Conservation (phyloP, 1,140 invertebrate species). For the Bombus turneri region DNA sequence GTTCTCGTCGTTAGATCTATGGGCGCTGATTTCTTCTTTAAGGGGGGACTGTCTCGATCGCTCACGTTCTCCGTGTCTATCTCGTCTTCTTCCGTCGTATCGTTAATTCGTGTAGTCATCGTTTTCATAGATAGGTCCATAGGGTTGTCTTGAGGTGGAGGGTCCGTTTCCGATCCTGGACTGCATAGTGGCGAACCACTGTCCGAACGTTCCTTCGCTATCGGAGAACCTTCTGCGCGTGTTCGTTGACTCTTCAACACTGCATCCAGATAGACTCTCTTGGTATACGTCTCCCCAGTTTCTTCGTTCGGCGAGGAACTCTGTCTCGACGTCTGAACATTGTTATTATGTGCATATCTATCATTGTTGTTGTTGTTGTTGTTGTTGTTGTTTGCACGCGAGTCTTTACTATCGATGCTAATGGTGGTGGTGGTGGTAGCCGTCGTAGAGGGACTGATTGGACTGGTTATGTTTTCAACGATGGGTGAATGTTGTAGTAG, state of each 20-base stretch:
- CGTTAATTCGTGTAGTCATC: constrained; percentile 75
- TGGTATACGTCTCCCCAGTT: constrained; percentile 84
- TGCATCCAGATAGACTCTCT: constrained; percentile 88
- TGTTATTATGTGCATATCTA: constrained; percentile 81
- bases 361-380: constrained; percentile 84
- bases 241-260: constrained; percentile 87
- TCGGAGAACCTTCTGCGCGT: constrained; percentile 70
- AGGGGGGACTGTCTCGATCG: constrained; percentile 82
- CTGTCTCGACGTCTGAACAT: constrained; percentile 51
- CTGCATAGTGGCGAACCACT: constrained; percentile 66
- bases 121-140: constrained; percentile 85
- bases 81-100: constrained; percentile 79
- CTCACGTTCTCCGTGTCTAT: constrained; percentile 83
- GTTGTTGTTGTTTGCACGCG: constrained; percentile 70
- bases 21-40: constrained; percentile 84
- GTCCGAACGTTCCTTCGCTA: constrained; percentile 64
- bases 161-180: constrained; percentile 42
- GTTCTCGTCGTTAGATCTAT: constrained; percentile 85
- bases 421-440: constrained; percentile 67
- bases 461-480: constrained; percentile 40
- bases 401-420: constrained; percentile 41
- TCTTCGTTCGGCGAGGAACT: constrained; percentile 43
- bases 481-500: constrained; percentile 48
- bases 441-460: constrained; percentile 31
- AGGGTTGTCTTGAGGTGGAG: constrained; percentile 74